These are phyloP conservation scores for Dendrolimus punctatus DNA, from an alignment of 1,140 invertebrate species.

Conservation along the genomic window DNA sequence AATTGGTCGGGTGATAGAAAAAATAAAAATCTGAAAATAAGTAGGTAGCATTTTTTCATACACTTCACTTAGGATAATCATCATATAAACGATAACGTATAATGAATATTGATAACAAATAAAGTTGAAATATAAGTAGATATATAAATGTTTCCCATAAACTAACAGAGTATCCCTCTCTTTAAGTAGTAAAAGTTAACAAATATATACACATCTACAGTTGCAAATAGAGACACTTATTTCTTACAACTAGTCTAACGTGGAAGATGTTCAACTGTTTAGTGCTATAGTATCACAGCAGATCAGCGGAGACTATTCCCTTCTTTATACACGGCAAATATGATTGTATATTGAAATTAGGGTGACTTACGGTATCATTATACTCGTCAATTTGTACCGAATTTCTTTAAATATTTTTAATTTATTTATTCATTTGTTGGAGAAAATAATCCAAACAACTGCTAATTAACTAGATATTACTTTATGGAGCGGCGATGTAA, in stretches of 20 bases:
- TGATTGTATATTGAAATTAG: no score
- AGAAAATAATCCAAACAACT: no score
- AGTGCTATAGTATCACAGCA: constrained; percentile 67
- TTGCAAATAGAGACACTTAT: constrained; percentile 60
- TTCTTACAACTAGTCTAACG: constrained; percentile 60
- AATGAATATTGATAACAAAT: constrained; percentile 58
- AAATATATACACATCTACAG: constrained; percentile 50
- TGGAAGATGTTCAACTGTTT: constrained; percentile 58
- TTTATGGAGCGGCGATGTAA: no score
- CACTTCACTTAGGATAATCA: constrained; percentile 57
- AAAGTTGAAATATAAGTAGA: constrained; percentile 45
- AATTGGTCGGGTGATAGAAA: constrained; percentile 66
- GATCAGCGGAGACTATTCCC: constrained; percentile 40
- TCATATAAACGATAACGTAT: constrained; percentile 55
- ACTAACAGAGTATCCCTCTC: constrained; percentile 47
- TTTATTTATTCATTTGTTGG: no score
- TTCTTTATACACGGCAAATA: constrained; percentile 3
- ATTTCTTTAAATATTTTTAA: no score
- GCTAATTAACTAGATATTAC: no score
- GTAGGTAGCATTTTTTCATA: constrained; percentile 68
- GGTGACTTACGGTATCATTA: no score
- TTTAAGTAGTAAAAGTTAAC: constrained; percentile 59
- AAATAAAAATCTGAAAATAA: constrained; percentile 72
- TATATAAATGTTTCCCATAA: constrained; percentile 53
- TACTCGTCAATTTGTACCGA: no score